phyloP scores from a whole-genome alignment of 2,113 vertebrate genomes.

The Scophthalmus maximus region DNA sequence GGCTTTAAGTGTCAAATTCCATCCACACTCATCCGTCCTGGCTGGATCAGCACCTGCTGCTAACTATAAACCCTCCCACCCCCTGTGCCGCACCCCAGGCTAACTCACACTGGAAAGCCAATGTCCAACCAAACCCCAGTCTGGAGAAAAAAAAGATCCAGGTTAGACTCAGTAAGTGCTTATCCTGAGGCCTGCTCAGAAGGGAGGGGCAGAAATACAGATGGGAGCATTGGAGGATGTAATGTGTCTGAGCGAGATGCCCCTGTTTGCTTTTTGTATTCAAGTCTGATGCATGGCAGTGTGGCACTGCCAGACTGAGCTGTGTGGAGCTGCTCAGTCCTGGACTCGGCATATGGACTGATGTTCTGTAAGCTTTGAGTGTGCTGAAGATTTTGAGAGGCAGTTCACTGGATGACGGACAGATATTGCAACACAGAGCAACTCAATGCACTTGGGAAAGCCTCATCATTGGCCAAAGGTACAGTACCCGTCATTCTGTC shows the following conservation, averaged over 20 bases:
- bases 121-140: constrained; percentile 68
- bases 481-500: constrained; percentile 59
- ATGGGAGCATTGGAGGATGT: constrained; percentile 54
- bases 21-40: constrained; percentile 74
- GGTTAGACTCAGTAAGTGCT: constrained; percentile 64
- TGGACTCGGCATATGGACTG: constrained; percentile 14
- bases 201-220: constrained; percentile 73
- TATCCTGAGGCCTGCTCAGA: constrained; percentile 56
- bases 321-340: constrained; percentile 35
- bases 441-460: constrained; percentile 60
- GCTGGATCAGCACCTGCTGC: constrained; percentile 87
- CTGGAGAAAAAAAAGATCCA: constrained; percentile 67
- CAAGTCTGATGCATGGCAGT: constrained; percentile 65
- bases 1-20: constrained; percentile 86
- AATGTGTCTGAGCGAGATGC: constrained; percentile 53
- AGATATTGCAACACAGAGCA: constrained; percentile 55
- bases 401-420: constrained; percentile 54
- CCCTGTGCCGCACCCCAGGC: constrained; percentile 57
- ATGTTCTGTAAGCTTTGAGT: constrained; percentile 13
- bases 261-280: constrained; percentile 55
- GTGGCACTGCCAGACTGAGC: constrained; percentile 37
- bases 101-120: constrained; percentile 56
- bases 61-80: constrained; percentile 83
- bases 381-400: constrained; percentile 50
- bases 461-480: constrained; percentile 73